Base-by-base conservation (phyloP, 1,140 invertebrate genomes). In the Campoletis sonorensis region DNA sequence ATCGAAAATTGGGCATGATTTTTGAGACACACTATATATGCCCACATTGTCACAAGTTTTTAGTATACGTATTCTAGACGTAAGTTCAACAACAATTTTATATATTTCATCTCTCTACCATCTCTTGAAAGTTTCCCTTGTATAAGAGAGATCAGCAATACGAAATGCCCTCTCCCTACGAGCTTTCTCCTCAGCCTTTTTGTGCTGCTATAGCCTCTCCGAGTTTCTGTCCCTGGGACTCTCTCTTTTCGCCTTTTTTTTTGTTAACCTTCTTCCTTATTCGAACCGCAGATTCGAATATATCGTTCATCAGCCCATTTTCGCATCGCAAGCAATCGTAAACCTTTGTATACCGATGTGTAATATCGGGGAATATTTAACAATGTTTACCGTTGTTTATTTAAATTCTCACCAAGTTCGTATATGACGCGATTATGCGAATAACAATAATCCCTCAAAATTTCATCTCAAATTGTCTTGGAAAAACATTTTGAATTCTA, bases 141-240 rank as follows among this genome's bases (percentile, higher is more conserved):
- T 54, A 54, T 54, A 54, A 18, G n/a, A 54, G 18, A 54, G 51
- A 45, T 54, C 51, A 54, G 51, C 51, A 54, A 54, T 54, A 18
- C 51, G 51, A 54, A 54, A 54, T 54, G 51, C 51, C 51, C 51
- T 54, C 51, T 54, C n/a, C 51, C 51, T 54, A 54, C 51, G 51
- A 21, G 51, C 51, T 54, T 54, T 54, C 51, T 54, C 51, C 51
- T 54, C 51, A 18, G 51, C 18, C 51, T 54, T 54, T 54, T 54
- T 54, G 51, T 54, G 51, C 51, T 54, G 51, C 51, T 54, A 54
- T 54, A 18, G 51, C 51, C 51, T 54, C 51, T 54, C 51, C 16
- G 51, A n/a, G 51, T 45, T 45, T 54, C 51, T 54, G 51, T 54
- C 51, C 51, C 51, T 21, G 51, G 11, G 18, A 54, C 51, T 54